Conservation (phyloP, 2,113 vertebrate species). For the Misgurnus mizolepis region DNA sequence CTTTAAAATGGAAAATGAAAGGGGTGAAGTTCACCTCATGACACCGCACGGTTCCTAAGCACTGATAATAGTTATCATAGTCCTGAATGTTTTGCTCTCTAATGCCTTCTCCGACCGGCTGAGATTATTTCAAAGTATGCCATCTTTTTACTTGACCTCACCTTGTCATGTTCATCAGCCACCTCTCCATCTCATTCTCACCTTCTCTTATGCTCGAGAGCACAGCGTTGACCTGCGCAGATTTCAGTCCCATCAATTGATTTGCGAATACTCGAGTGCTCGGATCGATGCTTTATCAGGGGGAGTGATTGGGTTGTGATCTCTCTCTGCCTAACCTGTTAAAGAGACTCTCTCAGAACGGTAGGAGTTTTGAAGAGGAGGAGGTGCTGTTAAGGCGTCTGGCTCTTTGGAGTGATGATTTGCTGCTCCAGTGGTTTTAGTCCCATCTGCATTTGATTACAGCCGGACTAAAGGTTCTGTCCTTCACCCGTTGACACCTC, state of each 20-base stretch:
- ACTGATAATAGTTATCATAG: constrained; percentile 18
- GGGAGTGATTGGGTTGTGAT: constrained; percentile 94
- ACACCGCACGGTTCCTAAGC: not conserved
- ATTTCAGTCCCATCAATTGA: constrained; percentile 97
- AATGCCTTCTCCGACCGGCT: constrained; percentile 10
- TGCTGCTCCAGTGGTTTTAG: constrained; percentile 96
- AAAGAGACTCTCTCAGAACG: constrained; percentile 79
- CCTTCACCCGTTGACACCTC: constrained; percentile 94
- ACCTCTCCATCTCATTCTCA: constrained; percentile 43
- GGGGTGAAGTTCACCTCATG: constrained; percentile 20
- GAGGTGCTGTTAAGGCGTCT: constrained; percentile 54
- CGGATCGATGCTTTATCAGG: constrained; percentile 99
- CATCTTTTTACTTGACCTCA: constrained; percentile 65
- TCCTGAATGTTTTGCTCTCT: constrained; percentile 27
- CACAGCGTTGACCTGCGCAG: constrained; percentile 75
- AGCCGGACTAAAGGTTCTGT: constrained; percentile 84
- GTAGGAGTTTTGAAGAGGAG: constrained; percentile 57
- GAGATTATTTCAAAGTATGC: constrained; percentile 59
- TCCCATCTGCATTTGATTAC: constrained; percentile 98
- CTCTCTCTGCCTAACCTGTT: constrained; percentile 97
- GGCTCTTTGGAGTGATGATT: constrained; percentile 84
- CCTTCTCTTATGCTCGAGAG: constrained; percentile 50
- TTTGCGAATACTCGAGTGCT: constrained; percentile 88
- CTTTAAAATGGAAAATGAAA: constrained; percentile 50
- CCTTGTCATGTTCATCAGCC: constrained; percentile 42